Evolutionary conservation across 1,140 invertebrate species (phyloP), one percentile per base, ranked within the genome.

Genomic region (Hormaphis cornu): DNA sequence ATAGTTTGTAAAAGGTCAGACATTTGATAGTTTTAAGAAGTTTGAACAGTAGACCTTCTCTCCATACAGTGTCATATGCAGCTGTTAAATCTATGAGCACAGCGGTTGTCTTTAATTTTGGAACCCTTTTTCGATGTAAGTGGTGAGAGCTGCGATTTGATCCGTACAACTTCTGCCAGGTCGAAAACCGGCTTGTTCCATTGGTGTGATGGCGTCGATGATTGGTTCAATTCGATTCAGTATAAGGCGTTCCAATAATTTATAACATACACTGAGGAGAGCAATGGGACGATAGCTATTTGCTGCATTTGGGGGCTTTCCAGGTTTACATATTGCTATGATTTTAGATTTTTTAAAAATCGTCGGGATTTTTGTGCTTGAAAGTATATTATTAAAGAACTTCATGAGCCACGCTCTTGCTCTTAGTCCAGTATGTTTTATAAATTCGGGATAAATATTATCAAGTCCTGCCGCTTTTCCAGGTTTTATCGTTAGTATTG

Each of bases 51-150:
- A 72, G 53, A 35, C 12, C 16, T 44, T 53, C 56, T 20, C 69
- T 69, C 22, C 69, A 54, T 28, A 71, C 66, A n/a, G 63, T 71
- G 37, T 72, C 71, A 48, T 72, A 72, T 61, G 71, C 69, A 52
- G 71, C 54, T 12, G 40, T 52, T 14, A 70, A 30, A 44, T 72
- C 71, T 42, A 72, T 28, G 50, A 48, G 61, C 16, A 56, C 69
- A 8, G 37, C 71, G 3, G 18, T 48, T 33, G 71, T 70, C 20
- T 59, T 70, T 44, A 26, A 40, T 52, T 37, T 30, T 72, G 33
- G 33, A 70, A 72, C 22, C 71, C 69, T n/a, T 72, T 53, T 63
- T 72, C 71, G 10, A 70, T 70, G 37, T 70, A 44, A n/a, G 71
- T 33, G 24, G 71, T 72, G 5, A 72, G 54, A 24, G 71, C 70